Evolutionary conservation across 1,140 invertebrate species (phyloP), one percentile per base, ranked within the genome.

Genomic region (Meloidogyne chitwoodi): DNA sequence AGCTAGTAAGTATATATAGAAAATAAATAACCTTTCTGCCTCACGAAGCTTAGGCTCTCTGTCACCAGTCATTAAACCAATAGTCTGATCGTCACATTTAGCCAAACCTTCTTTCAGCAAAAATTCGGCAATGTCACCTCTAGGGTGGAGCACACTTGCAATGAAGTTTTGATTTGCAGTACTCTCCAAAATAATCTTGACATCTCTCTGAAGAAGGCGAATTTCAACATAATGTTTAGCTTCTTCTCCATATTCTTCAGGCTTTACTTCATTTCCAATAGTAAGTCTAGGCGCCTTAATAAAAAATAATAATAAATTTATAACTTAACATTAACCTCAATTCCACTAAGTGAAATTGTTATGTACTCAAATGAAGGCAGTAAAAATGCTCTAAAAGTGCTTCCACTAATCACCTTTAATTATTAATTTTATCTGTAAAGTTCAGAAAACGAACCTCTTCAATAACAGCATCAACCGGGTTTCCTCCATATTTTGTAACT

Each of bases 321-420:
- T 16, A 12, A 68, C 22, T 31, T 69, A 14, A 61, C 63, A 16
- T 29, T n/a, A 27, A 74, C 68, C 85, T 93, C 90, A 76, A 97
- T 94, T 70, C 96, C 96, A 63, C 94, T 93, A 68, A 99, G 91
- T 92, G 95, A 94, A 22, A 99, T 85, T 1, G 94, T 97, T 48
- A 97, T 91, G 80, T 94, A 92, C 79, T 94, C 91, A 87, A 92
- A 95, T 69, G 70, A 91, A 5, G 95, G 94, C 38, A 96, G 86
- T 0, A 99, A 88, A 80, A 96, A 93, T 0, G 92, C 92, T 77
- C 94, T 90, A 1, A 97, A 91, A 0, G 95, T 98, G 24, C 94
- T 96, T 2, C 96, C 96, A 89, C 98, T 95, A 76, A 94, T 90
- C 0, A 99, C 94, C 90, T 95, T 93, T 88, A 98, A 95, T 41